Percentiles rank a stretch among this genome's conserved stretches.
phyloP scores from a whole-genome alignment of 2,113 vertebrate species.

The Psophia crepitans region DNA sequence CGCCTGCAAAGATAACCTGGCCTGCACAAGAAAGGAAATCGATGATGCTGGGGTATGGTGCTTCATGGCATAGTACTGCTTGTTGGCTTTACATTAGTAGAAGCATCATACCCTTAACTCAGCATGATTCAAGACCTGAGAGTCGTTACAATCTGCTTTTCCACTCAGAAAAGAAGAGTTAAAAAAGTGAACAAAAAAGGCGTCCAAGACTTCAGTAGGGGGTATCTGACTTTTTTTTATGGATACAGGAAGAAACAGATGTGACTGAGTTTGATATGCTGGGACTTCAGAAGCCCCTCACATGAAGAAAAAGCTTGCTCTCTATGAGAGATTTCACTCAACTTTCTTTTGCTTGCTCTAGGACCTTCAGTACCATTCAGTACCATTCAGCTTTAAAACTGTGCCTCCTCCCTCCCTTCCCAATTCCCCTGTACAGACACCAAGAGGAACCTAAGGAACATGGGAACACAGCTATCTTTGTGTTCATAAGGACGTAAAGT shows the following conservation, averaged over 20 bases:
- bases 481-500: not conserved
- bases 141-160: not conserved
- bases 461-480: not conserved
- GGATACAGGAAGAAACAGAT: not conserved
- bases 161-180: not conserved
- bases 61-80: fast-evolving
- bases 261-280: not conserved
- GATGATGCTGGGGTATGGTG: not conserved
- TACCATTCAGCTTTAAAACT: not conserved
- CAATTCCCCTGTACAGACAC: not conserved
- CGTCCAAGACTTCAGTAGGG: not conserved
- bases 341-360: not conserved
- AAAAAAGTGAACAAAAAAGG: not conserved
- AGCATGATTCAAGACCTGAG: not conserved
- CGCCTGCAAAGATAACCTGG: not conserved
- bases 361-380: not conserved
- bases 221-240: not conserved
- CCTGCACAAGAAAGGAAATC: not conserved
- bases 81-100: not conserved
- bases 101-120: not conserved
- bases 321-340: not conserved
- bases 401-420: not conserved
- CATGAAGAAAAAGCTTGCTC: not conserved
- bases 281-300: not conserved
- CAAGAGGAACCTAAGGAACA: not conserved